These are phyloP conservation scores for Pangasianodon hypophthalmus DNA, from an alignment of 2,113 vertebrate genomes.

Conservation along the genomic window DNA sequence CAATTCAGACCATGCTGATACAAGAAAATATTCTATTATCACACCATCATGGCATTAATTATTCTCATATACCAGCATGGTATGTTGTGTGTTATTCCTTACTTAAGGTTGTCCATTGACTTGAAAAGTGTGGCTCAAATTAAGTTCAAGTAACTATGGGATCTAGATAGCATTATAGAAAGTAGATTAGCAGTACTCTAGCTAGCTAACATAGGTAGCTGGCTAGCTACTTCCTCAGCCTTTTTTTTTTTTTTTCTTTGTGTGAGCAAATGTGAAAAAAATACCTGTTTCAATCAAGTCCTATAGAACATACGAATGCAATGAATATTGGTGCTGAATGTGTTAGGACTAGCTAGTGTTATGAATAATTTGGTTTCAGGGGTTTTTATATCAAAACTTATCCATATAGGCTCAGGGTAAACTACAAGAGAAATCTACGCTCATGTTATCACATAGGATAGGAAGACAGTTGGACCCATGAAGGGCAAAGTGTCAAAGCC, in stretches of 20 bases:
- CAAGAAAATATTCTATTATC: neutral
- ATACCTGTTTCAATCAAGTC: neutral
- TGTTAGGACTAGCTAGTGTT: neutral
- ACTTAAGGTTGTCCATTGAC: neutral
- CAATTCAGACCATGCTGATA: neutral
- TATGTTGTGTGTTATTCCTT: neutral
- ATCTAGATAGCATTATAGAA: too few relatives aligned
- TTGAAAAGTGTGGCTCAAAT: neutral
- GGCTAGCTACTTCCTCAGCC: neutral
- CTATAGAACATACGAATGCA: neutral
- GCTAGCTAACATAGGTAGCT: too few relatives aligned
- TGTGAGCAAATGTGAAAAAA: neutral
- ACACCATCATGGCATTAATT: neutral
- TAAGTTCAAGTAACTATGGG: neutral
- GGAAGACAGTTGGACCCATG: constrained; percentile 21
- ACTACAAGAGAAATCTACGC: neutral
- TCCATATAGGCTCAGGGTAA: neutral
- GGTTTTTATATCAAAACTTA: neutral
- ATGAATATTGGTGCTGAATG: neutral
- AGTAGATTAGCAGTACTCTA: too few relatives aligned
- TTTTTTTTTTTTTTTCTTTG: neutral
- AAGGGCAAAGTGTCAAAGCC: constrained; percentile 51
- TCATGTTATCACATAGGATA: neutral
- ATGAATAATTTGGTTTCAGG: constrained; percentile 36
- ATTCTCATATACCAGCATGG: neutral